These are phyloP conservation scores for Megalops atlanticus DNA, from an alignment of 2,113 vertebrate genomes.

Conservation along the genomic window DNA sequence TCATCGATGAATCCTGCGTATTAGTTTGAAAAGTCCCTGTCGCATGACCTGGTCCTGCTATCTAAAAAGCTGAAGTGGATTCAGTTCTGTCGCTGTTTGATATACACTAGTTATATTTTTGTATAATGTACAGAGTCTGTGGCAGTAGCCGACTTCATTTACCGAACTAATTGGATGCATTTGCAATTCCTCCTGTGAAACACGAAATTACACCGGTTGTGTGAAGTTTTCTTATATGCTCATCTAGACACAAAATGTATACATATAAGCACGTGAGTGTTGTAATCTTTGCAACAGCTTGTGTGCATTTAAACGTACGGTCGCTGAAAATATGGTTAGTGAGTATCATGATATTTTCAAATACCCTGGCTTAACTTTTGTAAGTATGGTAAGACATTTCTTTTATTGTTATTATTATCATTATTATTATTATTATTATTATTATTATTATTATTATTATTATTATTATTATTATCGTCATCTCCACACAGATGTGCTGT, in stretches of 20 bases:
- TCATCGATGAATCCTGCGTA: not conserved
- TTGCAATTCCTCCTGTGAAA: not conserved
- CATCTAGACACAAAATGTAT: not conserved
- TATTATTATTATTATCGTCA: not conserved
- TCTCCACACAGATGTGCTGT: slow-evolving; percentile 72
- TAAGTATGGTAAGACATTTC: not conserved
- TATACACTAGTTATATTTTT: not conserved
- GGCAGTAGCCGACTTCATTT: no score
- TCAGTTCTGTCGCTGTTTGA: not conserved
- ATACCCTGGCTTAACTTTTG: not conserved
- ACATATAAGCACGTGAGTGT: not conserved
- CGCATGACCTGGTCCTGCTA: not conserved
- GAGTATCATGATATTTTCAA: not conserved
- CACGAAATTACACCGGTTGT: no score
- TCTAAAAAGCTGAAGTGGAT: not conserved
- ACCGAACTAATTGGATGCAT: not conserved
- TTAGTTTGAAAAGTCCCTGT: not conserved
- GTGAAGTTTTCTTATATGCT: not conserved
- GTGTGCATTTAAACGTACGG: not conserved
- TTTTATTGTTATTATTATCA: not conserved
- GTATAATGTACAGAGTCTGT: not conserved
- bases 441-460: not conserved
- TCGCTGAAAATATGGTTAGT: not conserved
- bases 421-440: slow-evolving; percentile 1
- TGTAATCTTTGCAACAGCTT: not conserved